Evolutionary conservation across 1,140 invertebrate species (phyloP), one percentile per base, ranked within the genome.

Genomic region (Drosophila pseudoananassae): DNA sequence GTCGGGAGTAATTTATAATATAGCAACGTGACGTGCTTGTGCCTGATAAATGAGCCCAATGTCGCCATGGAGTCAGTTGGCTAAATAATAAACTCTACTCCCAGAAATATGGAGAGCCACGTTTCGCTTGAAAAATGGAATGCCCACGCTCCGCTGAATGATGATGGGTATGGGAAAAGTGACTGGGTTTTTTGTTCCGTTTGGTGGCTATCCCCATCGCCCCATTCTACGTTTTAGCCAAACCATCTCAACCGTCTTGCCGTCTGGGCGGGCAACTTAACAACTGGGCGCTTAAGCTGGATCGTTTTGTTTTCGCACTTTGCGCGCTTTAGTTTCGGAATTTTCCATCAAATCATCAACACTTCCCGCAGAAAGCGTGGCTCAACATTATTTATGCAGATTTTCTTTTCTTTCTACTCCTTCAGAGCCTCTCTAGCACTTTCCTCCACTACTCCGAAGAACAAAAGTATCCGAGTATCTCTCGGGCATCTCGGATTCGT

Each of bases 371-470:
- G 33, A 57, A 65, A 76, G 66, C 76, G 58, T 85, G 47, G 61
- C 72, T 74, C 76, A 84, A 80, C 80, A 83, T 83, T 83, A 83
- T 80, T 85, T 84, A 84, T 84, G 80, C 81, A 84, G 81, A 84
- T 85, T 80, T 78, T 57, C 59, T 55, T 63, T 66, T 31, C 17
- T 55, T 50, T 20, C 66, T n/a, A 25, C 36, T 7, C 25, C 25
- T 27, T 6, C 25, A 27, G 5, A 27, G 25, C 25, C 25, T 5
- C 25, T 27, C 6, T 7, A 27, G 25, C 25, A 27, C 25, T 27
- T 27, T 27, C 29, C 14, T 36, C 43, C 17, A 10, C 10, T 12
- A 2, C 33, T 1, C 61, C 20, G 50, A 36, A n/a, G 43, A 76
- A 75, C 79, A 79, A 84, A 84, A 75, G 79, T 46, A 46, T 46